These are phyloP conservation scores for Setophaga petechia DNA, from an alignment of 2,113 vertebrate species.

Conservation along the genomic window DNA sequence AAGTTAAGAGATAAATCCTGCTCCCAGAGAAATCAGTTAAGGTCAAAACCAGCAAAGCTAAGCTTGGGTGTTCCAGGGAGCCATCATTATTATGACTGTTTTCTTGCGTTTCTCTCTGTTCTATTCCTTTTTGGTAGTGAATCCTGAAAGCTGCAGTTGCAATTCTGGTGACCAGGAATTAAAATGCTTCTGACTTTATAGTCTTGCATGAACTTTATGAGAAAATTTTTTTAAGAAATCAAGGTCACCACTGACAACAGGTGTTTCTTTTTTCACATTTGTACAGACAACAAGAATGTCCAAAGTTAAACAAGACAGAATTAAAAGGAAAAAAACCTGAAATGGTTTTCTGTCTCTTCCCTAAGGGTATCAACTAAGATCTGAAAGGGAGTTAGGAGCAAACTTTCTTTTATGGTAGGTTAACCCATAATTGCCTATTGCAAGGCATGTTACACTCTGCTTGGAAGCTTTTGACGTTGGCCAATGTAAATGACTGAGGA, in stretches of 20 bases:
- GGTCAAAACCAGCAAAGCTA: background rate
- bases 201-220: background rate
- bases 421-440: background rate
- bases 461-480: background rate
- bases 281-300: background rate
- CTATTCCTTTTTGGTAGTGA: background rate
- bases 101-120: background rate
- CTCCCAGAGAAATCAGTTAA: background rate
- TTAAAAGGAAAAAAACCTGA: background rate
- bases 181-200: background rate
- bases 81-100: background rate
- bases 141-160: background rate
- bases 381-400: background rate
- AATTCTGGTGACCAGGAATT: background rate
- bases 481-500: background rate
- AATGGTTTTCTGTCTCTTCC: background rate
- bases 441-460: background rate
- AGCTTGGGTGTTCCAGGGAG: background rate
- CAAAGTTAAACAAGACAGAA: background rate
- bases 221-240: background rate
- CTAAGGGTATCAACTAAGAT: background rate
- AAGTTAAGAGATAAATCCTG: background rate
- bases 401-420: background rate
- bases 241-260: background rate
- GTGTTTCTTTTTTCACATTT: background rate